phyloP scores from a whole-genome alignment of 2,797 vertebrate genomes.

The Smutsia temminckii region DNA sequence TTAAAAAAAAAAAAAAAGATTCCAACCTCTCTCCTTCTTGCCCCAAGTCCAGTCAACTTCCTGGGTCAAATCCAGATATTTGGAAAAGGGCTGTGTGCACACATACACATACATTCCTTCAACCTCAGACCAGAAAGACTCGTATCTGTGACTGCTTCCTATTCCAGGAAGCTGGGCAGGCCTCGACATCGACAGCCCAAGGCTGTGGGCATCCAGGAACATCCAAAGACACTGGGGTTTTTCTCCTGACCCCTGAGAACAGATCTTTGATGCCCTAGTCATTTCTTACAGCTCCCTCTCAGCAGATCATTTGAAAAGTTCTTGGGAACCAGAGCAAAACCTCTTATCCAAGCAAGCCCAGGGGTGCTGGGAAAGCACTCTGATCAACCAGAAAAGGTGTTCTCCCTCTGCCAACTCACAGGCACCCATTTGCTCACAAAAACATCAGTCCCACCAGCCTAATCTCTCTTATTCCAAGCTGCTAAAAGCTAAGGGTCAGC shows the following conservation, averaged over 20 bases:
- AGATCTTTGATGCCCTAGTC: background rate
- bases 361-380: background rate
- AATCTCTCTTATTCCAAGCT: background rate
- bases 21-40: background rate
- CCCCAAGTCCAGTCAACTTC: background rate
- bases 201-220: background rate
- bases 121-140: background rate
- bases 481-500: background rate
- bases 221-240: background rate
- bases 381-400: background rate
- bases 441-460: background rate
- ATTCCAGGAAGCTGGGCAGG: background rate
- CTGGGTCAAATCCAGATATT: background rate
- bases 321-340: conserved; percentile 34
- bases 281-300: background rate
- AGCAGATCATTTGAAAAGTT: conserved; percentile 33
- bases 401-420: background rate
- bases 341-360: background rate
- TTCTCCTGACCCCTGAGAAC: background rate
- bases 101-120: background rate
- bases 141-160: background rate
- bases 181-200: background rate
- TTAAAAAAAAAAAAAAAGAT: too few relatives aligned
- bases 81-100: background rate
- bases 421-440: background rate